A percentile compares a stretch with the other conserved stretches of the same genome.
These are phyloP conservation scores for Menura novaehollandiae DNA, from an alignment of 2,113 vertebrate species.

Conservation along the genomic window DNA sequence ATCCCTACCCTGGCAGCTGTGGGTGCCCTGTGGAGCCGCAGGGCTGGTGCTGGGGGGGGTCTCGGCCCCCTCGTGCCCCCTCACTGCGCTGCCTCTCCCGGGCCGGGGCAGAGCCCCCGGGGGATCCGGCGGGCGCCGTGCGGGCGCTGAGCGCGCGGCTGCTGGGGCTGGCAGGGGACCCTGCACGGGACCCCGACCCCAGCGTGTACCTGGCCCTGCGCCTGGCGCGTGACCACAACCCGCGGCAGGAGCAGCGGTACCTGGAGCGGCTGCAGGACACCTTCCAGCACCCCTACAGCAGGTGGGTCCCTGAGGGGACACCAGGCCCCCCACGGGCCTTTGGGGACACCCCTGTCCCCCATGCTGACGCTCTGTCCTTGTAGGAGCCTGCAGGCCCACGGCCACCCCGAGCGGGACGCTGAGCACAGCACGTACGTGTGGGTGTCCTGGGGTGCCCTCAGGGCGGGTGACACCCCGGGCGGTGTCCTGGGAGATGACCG, in stretches of 20 bases:
- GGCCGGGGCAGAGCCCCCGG: background rate
- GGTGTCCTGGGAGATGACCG: background rate
- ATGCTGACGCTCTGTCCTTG: accelerated
- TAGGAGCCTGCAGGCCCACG: background rate
- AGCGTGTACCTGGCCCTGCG: conserved; percentile 86
- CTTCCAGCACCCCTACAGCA: conserved; percentile 71
- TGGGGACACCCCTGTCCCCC: background rate
- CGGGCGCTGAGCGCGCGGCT: conserved; percentile 71
- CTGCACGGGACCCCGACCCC: conserved; percentile 75
- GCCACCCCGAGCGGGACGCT: accelerated
- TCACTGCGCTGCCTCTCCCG: background rate
- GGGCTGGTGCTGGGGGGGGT: background rate
- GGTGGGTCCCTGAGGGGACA: conserved; percentile 34
- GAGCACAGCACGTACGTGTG: background rate
- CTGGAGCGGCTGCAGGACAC: conserved; percentile 71
- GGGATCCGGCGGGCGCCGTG: background rate
- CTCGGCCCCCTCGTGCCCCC: background rate
- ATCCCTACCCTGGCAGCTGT: accelerated
- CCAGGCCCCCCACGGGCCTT: background rate
- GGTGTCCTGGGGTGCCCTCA: background rate
- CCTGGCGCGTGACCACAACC: conserved; percentile 78
- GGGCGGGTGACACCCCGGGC: background rate
- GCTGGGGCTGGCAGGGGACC: conserved; percentile 67
- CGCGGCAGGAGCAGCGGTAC: conserved; percentile 70
- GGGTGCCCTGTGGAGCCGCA: background rate